These are phyloP conservation scores for Druceiella hillmani DNA, from an alignment of 2,888 invertebrate genomes.

Conservation along the genomic window DNA sequence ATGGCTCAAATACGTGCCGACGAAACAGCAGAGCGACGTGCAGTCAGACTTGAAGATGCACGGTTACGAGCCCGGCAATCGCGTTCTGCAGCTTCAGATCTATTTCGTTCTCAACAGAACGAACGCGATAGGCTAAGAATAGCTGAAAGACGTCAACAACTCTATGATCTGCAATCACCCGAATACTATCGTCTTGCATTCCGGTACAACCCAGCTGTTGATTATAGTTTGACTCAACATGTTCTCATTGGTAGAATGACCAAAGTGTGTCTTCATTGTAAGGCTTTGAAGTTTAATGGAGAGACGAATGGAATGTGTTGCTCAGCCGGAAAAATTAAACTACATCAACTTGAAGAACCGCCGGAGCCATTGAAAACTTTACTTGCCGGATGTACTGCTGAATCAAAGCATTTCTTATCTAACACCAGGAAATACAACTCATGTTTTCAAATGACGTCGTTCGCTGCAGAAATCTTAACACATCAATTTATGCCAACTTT, in stretches of 20 bases:
- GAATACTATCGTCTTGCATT: background rate
- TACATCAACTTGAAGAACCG: background rate
- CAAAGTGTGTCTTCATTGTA: background rate
- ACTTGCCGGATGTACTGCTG: no score
- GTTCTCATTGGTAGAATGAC: background rate
- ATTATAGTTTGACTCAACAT: background rate
- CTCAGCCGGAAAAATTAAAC: background rate
- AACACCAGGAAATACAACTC: no score
- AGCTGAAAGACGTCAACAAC: background rate
- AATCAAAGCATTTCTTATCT: no score
- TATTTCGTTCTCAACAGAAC: background rate
- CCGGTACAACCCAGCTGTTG: background rate
- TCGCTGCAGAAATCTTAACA: no score
- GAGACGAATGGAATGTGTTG: background rate
- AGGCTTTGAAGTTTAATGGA: background rate
- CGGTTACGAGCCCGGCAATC: background rate
- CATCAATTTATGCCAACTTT: no score
- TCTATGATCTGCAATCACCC: background rate
- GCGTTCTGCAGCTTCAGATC: background rate
- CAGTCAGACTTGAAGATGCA: constrained; percentile 1
- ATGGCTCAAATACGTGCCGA: background rate
- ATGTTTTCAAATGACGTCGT: no score
- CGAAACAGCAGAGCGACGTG: background rate
- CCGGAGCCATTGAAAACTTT: background rate
- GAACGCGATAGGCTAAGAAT: background rate